Conservation (phyloP, 1,140 invertebrate species). For the Papilio aristodemus region DNA sequence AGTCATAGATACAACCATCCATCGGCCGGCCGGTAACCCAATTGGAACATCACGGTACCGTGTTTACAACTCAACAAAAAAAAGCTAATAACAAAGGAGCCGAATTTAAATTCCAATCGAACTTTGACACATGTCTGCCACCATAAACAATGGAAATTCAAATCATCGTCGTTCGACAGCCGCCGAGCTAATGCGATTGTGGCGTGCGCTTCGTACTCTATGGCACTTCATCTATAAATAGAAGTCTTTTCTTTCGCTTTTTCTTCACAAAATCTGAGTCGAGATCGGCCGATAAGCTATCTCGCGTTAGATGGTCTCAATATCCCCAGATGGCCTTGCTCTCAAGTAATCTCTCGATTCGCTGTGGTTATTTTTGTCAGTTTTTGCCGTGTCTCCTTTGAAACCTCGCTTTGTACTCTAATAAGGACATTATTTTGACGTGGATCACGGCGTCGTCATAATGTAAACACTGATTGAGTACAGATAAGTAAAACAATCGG, state of each 20-base stretch:
- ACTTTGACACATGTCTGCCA: conserved; percentile 81
- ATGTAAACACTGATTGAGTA: conserved; percentile 78
- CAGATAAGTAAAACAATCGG: conserved; percentile 76
- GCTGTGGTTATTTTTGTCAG: conserved; percentile 71
- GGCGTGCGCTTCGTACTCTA: conserved; percentile 65
- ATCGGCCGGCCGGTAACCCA: conserved; percentile 67
- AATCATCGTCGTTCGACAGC: conserved; percentile 75
- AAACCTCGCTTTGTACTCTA: conserved; percentile 73
- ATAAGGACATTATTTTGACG: conserved; percentile 80
- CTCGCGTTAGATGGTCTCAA: conserved; percentile 78
- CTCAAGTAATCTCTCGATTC: conserved; percentile 68
- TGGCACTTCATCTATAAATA: conserved; percentile 77
- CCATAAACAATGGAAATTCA: conserved; percentile 80
- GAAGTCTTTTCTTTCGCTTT: conserved; percentile 77
- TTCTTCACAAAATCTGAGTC: conserved; percentile 77
- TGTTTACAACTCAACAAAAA: conserved; percentile 79
- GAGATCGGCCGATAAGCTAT: conserved; percentile 76
- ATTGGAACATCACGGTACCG: conserved; percentile 76
- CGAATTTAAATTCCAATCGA: conserved; percentile 81
- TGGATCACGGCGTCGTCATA: conserved; percentile 69
- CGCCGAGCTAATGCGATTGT: conserved; percentile 75
- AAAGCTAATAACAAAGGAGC: conserved; percentile 76
- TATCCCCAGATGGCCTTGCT: conserved; percentile 79
- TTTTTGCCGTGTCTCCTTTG: conserved; percentile 74
- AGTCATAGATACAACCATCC: conserved; percentile 74